These are phyloP conservation scores for Corydoras maculifer DNA, from an alignment of 2,113 vertebrate species.

Conservation along the genomic window DNA sequence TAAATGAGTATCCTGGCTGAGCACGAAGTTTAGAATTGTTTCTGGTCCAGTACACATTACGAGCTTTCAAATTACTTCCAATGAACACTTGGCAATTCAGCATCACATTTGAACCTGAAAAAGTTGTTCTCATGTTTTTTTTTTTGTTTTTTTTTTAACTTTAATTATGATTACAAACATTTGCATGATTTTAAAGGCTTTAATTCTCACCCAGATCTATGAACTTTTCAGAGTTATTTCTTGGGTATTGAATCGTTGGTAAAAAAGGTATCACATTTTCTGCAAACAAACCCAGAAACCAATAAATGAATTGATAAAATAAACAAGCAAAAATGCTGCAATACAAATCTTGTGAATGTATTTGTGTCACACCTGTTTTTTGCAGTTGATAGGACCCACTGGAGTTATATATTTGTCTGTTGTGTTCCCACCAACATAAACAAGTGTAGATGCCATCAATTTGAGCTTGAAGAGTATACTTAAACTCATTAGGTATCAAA, in stretches of 20 bases:
- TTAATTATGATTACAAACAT: background rate
- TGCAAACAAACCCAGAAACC: background rate
- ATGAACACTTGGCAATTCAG: constrained; percentile 50
- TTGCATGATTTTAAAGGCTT: background rate
- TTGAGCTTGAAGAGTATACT: background rate
- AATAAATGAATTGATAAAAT: background rate
- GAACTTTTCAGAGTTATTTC: constrained; percentile 8
- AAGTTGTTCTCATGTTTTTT: background rate
- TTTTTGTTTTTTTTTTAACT: background rate
- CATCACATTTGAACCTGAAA: constrained; percentile 34
- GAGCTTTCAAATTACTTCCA: constrained; percentile 32
- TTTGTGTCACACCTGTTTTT: background rate
- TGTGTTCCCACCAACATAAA: constrained; percentile 34
- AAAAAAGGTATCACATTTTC: background rate
- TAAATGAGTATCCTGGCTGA: background rate
- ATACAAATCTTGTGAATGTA: background rate
- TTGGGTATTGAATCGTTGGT: background rate
- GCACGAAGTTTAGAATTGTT: fast-evolving
- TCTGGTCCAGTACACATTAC: constrained; percentile 20
- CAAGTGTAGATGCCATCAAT: constrained; percentile 42
- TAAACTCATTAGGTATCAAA: constrained; percentile 3
- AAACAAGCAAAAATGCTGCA: background rate
- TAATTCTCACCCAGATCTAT: constrained; percentile 20
- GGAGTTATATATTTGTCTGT: constrained; percentile 9
- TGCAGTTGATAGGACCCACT: background rate